Base-by-base conservation (phyloP, 1,140 invertebrate genomes). In the Nasonia vitripennis region DNA sequence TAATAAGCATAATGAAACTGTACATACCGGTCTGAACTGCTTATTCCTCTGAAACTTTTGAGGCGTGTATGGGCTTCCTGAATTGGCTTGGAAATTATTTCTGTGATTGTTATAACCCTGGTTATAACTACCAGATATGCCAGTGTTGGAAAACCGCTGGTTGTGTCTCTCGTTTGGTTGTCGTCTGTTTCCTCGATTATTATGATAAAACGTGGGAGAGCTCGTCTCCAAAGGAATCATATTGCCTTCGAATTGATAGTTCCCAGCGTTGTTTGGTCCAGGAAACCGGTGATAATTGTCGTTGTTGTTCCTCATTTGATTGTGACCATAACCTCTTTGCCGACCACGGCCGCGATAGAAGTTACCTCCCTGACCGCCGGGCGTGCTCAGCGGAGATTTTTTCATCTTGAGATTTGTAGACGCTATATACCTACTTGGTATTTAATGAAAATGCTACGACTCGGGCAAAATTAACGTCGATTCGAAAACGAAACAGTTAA, bases 291-390 rank as follows among this genome's bases (percentile, higher is more conserved):
- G 55, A 20, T 62, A 77, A 68, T 81, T 41, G 17, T 81, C 17
- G 62, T 62, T 62, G 55, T 81, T 31, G n/a, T 55, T 77, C 27
- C 55, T 77, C 6, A 31, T 62, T 71, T 80, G 41, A 68, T 68
- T 75, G 20, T 68, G 55, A 11, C 48, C 71, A 85, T 75, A 81
- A 77, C 78, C 78, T 78, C 62, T 84, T 51, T 51, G 78, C 0
- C n/a, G 41, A 48, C 41, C 78, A 10, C 67, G 70, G 75, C 79
- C 55, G 3, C 55, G 37, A 48, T 75, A 10, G 62, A 74, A 80
- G 20, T 81, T 55, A 4, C 12, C 10, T 1, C 34, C 17, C 0
- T n/a, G n/a, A 20, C 9, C 31, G 0, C 37, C 45, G 4, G 70
- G 55, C 2, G 70, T 81, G 34, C 68, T 81, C 12, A 81, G 31